Evolutionary conservation across 2,113 vertebrate species (phyloP).

Genomic region (Phrynosoma blainvillii): DNA sequence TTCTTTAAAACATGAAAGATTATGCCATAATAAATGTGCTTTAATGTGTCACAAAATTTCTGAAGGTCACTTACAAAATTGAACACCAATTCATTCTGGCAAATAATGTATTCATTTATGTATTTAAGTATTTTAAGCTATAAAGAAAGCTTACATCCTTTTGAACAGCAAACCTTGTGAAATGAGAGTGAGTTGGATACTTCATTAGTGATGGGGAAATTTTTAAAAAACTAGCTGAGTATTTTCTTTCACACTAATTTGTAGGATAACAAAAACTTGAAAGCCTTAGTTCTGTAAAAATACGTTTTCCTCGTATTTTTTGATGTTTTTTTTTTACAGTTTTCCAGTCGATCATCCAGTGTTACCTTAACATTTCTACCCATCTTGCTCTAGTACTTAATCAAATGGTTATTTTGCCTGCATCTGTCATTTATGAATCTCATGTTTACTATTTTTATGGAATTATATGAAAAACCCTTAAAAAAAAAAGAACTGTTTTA

Average conservation of each 20-base stretch:
- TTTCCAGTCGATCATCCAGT: neutral
- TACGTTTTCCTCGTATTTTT: neutral
- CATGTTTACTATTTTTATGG: neutral
- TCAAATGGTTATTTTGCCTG: neutral
- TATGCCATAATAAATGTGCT: no score
- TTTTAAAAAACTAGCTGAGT: neutral
- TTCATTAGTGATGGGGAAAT: neutral
- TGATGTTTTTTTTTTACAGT: no score
- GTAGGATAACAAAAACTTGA: neutral
- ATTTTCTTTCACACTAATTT: neutral
- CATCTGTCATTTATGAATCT: neutral
- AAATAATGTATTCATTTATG: neutral
- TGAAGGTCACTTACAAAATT: neutral
- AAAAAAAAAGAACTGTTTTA: constrained; percentile 66
- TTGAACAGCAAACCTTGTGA: neutral
- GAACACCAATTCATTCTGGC: neutral
- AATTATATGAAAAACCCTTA: no score
- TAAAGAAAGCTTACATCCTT: neutral
- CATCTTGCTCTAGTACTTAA: neutral
- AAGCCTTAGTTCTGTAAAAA: neutral
- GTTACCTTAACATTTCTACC: neutral
- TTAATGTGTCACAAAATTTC: neutral
- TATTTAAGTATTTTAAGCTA: neutral
- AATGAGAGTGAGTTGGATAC: neutral
- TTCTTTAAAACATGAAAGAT: no score